Evolutionary conservation across 2,113 vertebrate genomes (phyloP).

Genomic region (Brachyhypopomus occidentalis): DNA sequence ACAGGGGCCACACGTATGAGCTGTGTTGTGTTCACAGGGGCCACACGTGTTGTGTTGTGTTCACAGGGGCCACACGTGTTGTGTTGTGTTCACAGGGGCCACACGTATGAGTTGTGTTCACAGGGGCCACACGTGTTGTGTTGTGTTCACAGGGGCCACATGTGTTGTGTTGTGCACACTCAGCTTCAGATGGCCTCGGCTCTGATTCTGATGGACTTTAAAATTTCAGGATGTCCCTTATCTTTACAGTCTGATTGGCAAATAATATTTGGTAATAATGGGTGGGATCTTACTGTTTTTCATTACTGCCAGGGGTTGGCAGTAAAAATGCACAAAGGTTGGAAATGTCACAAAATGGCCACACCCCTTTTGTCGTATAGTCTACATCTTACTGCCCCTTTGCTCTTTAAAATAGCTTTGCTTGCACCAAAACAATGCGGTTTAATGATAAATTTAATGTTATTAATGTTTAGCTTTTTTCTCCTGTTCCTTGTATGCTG

Average conservation of each 20-base stretch:
- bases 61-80: too few relatives aligned
- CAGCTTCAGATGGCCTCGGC: neutral
- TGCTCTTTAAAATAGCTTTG: constrained; percentile 15
- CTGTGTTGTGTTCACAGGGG: too few relatives aligned
- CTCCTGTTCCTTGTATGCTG: neutral
- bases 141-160: too few relatives aligned
- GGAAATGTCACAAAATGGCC: neutral
- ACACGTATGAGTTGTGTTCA: too few relatives aligned
- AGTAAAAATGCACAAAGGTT: neutral
- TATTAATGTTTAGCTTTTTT: neutral
- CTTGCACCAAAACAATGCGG: constrained; percentile 10
- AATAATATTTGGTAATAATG: neutral
- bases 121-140: too few relatives aligned
- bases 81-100: too few relatives aligned
- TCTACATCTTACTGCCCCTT: neutral
- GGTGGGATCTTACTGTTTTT: neutral
- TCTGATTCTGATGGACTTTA: neutral
- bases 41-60: too few relatives aligned
- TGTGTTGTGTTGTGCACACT: neutral
- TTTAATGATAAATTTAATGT: neutral
- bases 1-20: too few relatives aligned
- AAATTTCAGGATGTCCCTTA: neutral
- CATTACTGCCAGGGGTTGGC: neutral
- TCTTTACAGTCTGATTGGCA: neutral
- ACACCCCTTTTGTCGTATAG: constrained; percentile 21